A percentile compares a stretch with the other conserved stretches of the same genome.
Evolutionary conservation across 2,888 invertebrate species (phyloP).

Genomic region (Perdita meconis): DNA sequence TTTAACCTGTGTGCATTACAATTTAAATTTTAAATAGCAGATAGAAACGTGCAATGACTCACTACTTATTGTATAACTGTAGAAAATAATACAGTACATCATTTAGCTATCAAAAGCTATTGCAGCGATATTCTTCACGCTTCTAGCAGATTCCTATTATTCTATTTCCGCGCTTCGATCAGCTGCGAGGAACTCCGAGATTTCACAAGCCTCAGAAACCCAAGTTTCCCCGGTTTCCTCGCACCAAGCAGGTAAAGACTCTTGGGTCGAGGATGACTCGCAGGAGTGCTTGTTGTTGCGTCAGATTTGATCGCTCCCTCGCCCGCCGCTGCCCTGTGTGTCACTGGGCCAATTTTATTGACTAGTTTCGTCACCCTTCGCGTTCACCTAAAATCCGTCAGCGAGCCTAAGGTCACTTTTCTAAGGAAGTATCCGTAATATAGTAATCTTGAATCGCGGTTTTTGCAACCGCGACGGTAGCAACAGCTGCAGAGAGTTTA

Average conservation of each 20-base stretch:
- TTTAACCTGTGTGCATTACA: no score
- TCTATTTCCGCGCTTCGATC: slow-evolving; percentile 39
- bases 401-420: not conserved
- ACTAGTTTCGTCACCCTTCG: slow-evolving; percentile 51
- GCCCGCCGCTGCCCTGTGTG: not conserved
- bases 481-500: no score
- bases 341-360: slow-evolving; percentile 44
- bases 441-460: no score
- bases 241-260: slow-evolving; percentile 1
- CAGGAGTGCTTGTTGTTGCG: slow-evolving; percentile 40
- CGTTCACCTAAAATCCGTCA: slow-evolving; percentile 3
- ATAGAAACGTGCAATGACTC: no score
- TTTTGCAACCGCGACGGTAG: no score
- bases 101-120: no score
- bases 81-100: no score
- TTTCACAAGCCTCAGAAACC: slow-evolving; percentile 33
- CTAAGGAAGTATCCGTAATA: no score
- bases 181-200: not conserved
- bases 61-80: no score
- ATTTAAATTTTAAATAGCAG: no score
- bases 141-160: slow-evolving; percentile 28
- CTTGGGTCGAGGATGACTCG: slow-evolving; percentile 25
- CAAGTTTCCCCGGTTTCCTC: slow-evolving; percentile 20
- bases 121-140: not conserved
- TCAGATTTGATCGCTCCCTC: slow-evolving; percentile 43